Evolutionary conservation across 1,140 invertebrate species (phyloP).

Genomic region (Sesamia nonagrioides): DNA sequence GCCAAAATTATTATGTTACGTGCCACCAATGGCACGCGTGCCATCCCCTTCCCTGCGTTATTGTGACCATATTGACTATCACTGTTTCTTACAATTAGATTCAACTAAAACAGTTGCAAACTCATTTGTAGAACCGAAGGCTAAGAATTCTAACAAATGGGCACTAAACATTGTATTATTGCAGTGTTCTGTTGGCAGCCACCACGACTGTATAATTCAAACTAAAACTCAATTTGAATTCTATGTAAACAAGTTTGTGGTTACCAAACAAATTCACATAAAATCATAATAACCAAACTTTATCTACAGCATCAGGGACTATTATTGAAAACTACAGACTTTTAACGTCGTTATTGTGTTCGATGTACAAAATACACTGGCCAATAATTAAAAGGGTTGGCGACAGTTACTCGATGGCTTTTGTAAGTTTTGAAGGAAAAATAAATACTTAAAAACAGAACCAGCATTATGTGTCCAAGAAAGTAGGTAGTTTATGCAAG

Average conservation of each 20-base stretch:
- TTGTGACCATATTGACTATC: not conserved
- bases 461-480: not conserved
- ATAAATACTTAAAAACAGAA: not conserved
- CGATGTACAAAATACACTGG: not conserved
- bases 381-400: constrained; percentile 9
- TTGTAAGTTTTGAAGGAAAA: not conserved
- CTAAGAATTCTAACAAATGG: constrained; percentile 31
- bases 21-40: too few relatives aligned
- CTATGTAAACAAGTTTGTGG: constrained; percentile 79
- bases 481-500: not conserved
- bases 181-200: constrained; percentile 71
- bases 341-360: constrained; percentile 33
- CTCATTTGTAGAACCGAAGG: constrained; percentile 36
- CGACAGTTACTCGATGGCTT: constrained; percentile 3
- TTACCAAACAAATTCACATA: constrained; percentile 77
- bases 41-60: too few relatives aligned
- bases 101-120: constrained; percentile 37
- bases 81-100: not conserved
- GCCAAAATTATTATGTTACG: too few relatives aligned
- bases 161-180: constrained; percentile 51
- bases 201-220: constrained; percentile 77
- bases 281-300: constrained; percentile 80
- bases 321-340: constrained; percentile 43
- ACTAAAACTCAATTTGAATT: constrained; percentile 74
- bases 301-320: constrained; percentile 75